phyloP scores from a whole-genome alignment of 2,888 invertebrate genomes.

The Meghimatium bilineatum region DNA sequence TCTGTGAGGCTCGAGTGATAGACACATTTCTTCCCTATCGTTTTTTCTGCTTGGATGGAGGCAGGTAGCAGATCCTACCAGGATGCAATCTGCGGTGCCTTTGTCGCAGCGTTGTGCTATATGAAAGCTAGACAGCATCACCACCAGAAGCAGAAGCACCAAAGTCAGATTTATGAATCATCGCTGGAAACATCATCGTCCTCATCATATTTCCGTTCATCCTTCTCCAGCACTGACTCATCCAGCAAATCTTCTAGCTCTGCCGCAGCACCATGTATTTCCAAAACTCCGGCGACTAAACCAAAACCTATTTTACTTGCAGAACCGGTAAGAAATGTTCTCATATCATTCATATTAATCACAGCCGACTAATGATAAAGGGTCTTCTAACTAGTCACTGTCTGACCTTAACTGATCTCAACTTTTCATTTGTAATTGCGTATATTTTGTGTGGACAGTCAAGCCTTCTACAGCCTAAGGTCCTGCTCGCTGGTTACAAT shows the following conservation, averaged over 20 bases:
- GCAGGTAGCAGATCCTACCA: conserved; percentile 62
- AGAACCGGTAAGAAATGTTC: conserved; percentile 59
- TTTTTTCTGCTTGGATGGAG: conserved; percentile 52
- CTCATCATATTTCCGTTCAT: neutral
- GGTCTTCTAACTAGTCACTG: too few relatives aligned
- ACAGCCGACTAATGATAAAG: too few relatives aligned
- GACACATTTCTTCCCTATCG: neutral
- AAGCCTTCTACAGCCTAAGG: too few relatives aligned
- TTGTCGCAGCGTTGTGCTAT: conserved; percentile 70
- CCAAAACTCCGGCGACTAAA: neutral
- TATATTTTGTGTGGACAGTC: too few relatives aligned
- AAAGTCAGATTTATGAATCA: conserved; percentile 20
- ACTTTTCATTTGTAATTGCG: too few relatives aligned
- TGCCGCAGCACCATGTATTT: neutral
- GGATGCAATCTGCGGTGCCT: conserved; percentile 69
- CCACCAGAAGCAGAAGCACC: conserved; percentile 41
- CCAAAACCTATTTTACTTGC: conserved; percentile 58
- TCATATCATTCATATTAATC: neutral
- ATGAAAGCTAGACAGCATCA: conserved; percentile 60
- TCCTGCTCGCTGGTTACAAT: too few relatives aligned
- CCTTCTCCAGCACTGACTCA: neutral
- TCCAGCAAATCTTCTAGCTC: neutral
- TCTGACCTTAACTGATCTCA: too few relatives aligned
- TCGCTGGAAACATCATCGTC: neutral
- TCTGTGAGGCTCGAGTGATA: too few relatives aligned